Conservation (phyloP, 2,888 invertebrate species). For the Drosophila cognata region DNA sequence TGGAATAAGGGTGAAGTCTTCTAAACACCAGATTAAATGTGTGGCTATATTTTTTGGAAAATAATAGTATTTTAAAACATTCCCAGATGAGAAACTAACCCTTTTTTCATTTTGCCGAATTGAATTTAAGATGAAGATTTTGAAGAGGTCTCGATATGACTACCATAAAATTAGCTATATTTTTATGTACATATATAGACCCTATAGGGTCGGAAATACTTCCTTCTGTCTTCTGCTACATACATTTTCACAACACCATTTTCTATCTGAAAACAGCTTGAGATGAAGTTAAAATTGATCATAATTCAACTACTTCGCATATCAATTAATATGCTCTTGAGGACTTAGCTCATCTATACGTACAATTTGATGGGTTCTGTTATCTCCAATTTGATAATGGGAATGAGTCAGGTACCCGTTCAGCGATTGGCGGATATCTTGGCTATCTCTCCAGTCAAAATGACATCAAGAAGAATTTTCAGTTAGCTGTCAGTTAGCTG, state of each 20-base stretch:
- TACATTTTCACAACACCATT: not conserved
- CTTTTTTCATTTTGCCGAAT: too few species aligned
- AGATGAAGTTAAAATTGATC: not conserved
- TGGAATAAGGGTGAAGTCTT: too few species aligned
- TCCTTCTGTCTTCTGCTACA: not conserved
- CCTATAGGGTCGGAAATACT: not conserved
- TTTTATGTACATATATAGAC: too few species aligned
- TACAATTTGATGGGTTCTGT: constrained; percentile 10
- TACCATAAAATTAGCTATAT: too few species aligned
- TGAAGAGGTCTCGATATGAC: too few species aligned
- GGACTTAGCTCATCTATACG: not conserved
- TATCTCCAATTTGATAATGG: constrained; percentile 17
- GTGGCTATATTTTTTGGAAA: not conserved
- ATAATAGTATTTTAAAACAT: not conserved
- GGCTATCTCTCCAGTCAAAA: not conserved
- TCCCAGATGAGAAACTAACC: not conserved
- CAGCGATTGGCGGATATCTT: constrained; percentile 26
- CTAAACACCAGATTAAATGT: not conserved
- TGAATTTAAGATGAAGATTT: too few species aligned
- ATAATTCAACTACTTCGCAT: not conserved
- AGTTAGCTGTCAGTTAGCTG: constrained; percentile 21
- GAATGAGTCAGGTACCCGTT: constrained; percentile 13
- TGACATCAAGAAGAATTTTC: constrained; percentile 27
- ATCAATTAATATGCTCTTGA: not conserved
- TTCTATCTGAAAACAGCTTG: not conserved